These are phyloP conservation scores for Pseudopipra pipra DNA, from an alignment of 2,113 vertebrate genomes.

Conservation along the genomic window DNA sequence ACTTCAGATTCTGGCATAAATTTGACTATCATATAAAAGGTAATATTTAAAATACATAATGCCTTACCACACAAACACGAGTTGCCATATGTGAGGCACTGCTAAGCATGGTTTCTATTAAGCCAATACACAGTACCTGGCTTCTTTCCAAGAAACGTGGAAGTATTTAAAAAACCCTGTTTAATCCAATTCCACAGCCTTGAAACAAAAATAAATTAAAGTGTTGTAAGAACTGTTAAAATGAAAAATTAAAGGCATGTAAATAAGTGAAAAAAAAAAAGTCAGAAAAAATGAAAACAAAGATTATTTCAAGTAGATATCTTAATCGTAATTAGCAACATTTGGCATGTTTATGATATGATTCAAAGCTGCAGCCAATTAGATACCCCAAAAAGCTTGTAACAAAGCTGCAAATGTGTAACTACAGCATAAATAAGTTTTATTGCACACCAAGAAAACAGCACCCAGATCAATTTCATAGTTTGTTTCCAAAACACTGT, in stretches of 20 bases:
- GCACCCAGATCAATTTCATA: constrained; percentile 14
- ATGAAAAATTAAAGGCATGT: constrained; percentile 63
- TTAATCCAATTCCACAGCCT: constrained; percentile 55
- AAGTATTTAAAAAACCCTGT: constrained; percentile 39
- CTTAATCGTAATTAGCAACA: constrained; percentile 68
- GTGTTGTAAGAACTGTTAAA: constrained; percentile 42
- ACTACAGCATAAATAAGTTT: constrained; percentile 55
- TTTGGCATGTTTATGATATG: constrained; percentile 45
- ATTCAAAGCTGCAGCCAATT: constrained; percentile 62
- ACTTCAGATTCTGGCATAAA: constrained; percentile 56
- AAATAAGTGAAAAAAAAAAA: constrained; percentile 24
- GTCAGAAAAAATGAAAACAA: constrained; percentile 55
- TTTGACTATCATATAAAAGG: constrained; percentile 29
- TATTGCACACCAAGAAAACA: constrained; percentile 48
- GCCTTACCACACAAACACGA: constrained; percentile 25
- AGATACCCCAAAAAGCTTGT: constrained; percentile 64
- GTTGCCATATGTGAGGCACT: constrained; percentile 35
- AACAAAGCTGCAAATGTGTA: constrained; percentile 65
- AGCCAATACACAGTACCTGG: constrained; percentile 40
- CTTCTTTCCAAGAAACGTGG: constrained; percentile 47
- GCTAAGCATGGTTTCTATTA: constrained; percentile 56
- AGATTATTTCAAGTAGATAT: constrained; percentile 64
- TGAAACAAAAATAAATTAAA: constrained; percentile 62
- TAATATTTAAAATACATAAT: constrained; percentile 57
- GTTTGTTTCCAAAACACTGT: neutral